Evolutionary conservation across 2,797 vertebrate species (phyloP).

Genomic region (Helicolenus hilgendorfi): DNA sequence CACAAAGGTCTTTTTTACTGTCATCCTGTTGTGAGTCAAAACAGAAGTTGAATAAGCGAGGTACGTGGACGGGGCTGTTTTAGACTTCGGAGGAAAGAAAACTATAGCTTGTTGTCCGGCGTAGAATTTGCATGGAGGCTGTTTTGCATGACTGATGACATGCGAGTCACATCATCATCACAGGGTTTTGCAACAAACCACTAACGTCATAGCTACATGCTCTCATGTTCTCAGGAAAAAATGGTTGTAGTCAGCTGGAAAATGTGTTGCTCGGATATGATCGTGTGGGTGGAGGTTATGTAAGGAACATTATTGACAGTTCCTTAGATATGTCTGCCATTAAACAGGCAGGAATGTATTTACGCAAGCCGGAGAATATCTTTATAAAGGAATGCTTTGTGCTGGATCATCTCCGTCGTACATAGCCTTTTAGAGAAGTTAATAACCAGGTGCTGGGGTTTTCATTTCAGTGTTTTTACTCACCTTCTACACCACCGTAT

Average conservation of each 20-base stretch:
- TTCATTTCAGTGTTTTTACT: slow-evolving; percentile 46
- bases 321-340: not conserved
- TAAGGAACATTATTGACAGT: not conserved
- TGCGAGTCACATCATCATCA: not conserved
- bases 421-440: slow-evolving; percentile 36
- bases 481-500: slow-evolving; percentile 30
- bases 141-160: slow-evolving; percentile 70
- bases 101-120: not conserved
- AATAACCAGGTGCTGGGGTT: slow-evolving; percentile 72
- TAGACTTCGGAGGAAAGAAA: not conserved
- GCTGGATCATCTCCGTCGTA: slow-evolving; percentile 18
- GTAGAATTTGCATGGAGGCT: slow-evolving; percentile 66
- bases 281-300: slow-evolving; percentile 7
- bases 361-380: not conserved
- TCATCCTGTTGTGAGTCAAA: not conserved
- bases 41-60: not conserved
- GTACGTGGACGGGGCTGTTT: not conserved
- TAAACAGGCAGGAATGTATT: slow-evolving; percentile 13
- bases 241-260: slow-evolving; percentile 7
- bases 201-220: slow-evolving; percentile 41
- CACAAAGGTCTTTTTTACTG: not conserved
- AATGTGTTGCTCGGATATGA: not conserved
- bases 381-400: slow-evolving; percentile 51
- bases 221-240: slow-evolving; percentile 18
- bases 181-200: slow-evolving; percentile 43